Conservation (phyloP, 2,888 invertebrate genomes). For the Eilema griseolum region DNA sequence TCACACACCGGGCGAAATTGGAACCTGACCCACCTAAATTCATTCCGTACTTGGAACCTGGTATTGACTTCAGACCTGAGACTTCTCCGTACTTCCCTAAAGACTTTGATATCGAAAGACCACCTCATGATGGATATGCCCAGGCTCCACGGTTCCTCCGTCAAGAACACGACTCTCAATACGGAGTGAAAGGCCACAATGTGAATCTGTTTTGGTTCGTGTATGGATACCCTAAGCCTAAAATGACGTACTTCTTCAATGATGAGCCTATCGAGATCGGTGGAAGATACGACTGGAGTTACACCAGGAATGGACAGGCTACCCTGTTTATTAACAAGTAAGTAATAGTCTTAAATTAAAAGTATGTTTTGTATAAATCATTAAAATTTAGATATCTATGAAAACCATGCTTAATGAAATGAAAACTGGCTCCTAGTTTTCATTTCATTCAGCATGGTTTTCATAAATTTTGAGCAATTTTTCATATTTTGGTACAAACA, state of each 20-base stretch:
- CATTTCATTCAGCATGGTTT: too few relatives aligned
- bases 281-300: constrained; percentile 94
- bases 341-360: constrained; percentile 47
- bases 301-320: constrained; percentile 96
- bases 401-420: too few relatives aligned
- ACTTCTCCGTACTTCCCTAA: constrained; percentile 96
- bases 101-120: constrained; percentile 96
- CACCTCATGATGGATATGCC: constrained; percentile 94
- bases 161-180: constrained; percentile 94
- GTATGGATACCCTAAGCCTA: constrained; percentile 98
- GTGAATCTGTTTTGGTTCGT: constrained; percentile 97
- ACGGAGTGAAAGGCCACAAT: constrained; percentile 97
- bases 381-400: too few relatives aligned
- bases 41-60: constrained; percentile 92
- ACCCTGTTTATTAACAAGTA: constrained; percentile 95
- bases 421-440: too few relatives aligned
- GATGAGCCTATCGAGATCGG: constrained; percentile 93
- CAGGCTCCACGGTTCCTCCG: constrained; percentile 95
- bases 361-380: too few relatives aligned
- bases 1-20: constrained; percentile 92
- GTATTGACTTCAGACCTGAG: constrained; percentile 94
- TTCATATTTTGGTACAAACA: too few relatives aligned
- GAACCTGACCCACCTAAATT: constrained; percentile 93
- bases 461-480: too few relatives aligned
- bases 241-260: constrained; percentile 95